Evolutionary conservation across 2,888 invertebrate genomes (phyloP).

Genomic region (Dicranocentrus wangi): DNA sequence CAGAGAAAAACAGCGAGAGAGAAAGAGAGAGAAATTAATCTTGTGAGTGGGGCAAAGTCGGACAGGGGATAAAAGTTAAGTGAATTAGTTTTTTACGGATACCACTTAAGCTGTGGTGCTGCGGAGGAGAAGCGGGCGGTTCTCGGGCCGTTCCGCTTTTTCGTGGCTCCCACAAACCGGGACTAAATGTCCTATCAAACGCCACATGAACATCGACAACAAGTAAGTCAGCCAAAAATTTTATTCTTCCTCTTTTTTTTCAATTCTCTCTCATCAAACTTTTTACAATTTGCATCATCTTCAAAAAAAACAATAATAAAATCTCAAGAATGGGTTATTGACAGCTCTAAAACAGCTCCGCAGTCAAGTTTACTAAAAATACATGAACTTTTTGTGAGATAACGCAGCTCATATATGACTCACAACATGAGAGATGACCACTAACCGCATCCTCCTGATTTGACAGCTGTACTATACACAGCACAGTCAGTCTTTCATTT

Average conservation of each 20-base stretch:
- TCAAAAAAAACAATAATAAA: too few species aligned
- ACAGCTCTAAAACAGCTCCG: too few species aligned
- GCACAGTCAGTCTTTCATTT: too few species aligned
- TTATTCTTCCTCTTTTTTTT: constrained; percentile 32
- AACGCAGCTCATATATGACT: too few species aligned
- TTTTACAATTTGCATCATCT: too few species aligned
- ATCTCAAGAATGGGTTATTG: too few species aligned
- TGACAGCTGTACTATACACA: too few species aligned
- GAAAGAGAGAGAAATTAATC: not conserved
- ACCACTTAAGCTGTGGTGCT: constrained; percentile 73
- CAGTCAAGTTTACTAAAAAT: too few species aligned
- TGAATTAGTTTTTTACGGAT: constrained; percentile 64
- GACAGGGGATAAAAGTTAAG: constrained; percentile 62
- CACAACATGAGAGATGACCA: too few species aligned
- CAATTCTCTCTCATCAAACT: not conserved
- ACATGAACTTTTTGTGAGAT: too few species aligned
- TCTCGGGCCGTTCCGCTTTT: constrained; percentile 73
- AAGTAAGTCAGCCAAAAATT: constrained; percentile 68
- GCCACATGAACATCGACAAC: constrained; percentile 73
- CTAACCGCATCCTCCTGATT: too few species aligned
- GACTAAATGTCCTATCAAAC: constrained; percentile 73
- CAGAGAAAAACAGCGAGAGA: too few species aligned
- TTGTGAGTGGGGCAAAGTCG: constrained; percentile 57
- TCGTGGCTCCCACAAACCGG: constrained; percentile 73
- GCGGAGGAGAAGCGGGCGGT: constrained; percentile 73